Conservation (phyloP, 1,140 invertebrate species). For the Archegozetes longisetosus region DNA sequence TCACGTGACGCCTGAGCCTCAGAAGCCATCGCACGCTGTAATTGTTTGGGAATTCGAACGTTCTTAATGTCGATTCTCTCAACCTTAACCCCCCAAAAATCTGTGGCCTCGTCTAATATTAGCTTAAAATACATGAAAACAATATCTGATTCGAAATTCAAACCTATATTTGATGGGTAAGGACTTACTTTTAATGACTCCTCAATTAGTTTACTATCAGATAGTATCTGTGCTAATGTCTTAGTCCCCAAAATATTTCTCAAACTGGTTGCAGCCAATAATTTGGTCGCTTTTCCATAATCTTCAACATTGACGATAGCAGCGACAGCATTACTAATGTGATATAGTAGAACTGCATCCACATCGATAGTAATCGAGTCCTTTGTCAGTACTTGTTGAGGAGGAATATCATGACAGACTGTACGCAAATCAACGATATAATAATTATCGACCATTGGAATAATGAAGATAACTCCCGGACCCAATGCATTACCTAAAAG, state of each 20-base stretch:
- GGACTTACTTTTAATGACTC: neutral
- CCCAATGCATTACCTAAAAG: conserved; percentile 84
- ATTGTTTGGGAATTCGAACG: neutral
- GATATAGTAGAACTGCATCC: conserved; percentile 60
- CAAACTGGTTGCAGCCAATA: conserved; percentile 32
- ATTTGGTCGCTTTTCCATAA: conserved; percentile 29
- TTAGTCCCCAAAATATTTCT: conserved; percentile 34
- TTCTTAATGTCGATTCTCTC: neutral
- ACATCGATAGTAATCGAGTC: conserved; percentile 84
- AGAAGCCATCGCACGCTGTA: neutral
- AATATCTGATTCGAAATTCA: neutral
- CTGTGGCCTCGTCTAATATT: neutral
- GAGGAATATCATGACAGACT: conserved; percentile 42
- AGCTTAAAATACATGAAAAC: neutral
- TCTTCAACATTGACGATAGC: conserved; percentile 45
- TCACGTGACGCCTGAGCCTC: neutral
- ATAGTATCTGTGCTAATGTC: neutral
- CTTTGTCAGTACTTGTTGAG: conserved; percentile 54
- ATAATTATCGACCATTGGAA: conserved; percentile 41
- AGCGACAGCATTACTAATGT: conserved; percentile 41
- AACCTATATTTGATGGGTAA: neutral
- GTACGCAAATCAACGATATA: conserved; percentile 38
- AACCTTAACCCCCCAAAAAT: neutral
- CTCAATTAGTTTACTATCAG: neutral
- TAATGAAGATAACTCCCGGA: conserved; percentile 37